Evolutionary conservation across 1,140 invertebrate genomes (phyloP).

Genomic region (Phthorimaea operculella): DNA sequence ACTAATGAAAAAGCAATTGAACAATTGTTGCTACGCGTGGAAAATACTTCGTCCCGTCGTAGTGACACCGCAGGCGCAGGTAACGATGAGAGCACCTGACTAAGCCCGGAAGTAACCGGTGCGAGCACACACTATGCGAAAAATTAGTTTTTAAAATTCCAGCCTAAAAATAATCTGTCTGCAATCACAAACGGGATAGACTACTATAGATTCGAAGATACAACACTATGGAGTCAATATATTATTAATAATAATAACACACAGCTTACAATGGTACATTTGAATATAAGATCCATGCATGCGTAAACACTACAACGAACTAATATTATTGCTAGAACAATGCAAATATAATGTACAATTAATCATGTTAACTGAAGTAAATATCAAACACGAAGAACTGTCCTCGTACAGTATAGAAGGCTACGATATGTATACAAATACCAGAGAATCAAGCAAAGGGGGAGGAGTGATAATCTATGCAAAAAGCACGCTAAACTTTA

Average conservation of each 20-base stretch:
- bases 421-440: background rate
- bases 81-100: too few species aligned
- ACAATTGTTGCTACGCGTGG: background rate
- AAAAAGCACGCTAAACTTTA: background rate
- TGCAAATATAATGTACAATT: slow-evolving; percentile 1
- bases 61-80: too few species aligned
- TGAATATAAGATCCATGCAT: slow-evolving; percentile 4
- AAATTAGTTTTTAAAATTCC: slow-evolving; percentile 4
- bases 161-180: too few species aligned
- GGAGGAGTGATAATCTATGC: background rate
- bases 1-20: background rate
- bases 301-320: slow-evolving; percentile 5
- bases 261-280: background rate
- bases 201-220: too few species aligned
- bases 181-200: too few species aligned
- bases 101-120: too few species aligned
- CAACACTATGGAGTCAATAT: too few species aligned
- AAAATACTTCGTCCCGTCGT: too few species aligned
- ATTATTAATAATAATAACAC: too few species aligned
- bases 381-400: background rate
- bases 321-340: background rate
- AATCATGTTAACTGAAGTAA: slow-evolving; percentile 5
- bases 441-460: background rate
- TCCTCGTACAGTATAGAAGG: background rate
- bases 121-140: too few species aligned